Evolutionary conservation across 2,888 invertebrate species (phyloP), one percentile per base, ranked within the genome.

Genomic region (Dryobota labecula): DNA sequence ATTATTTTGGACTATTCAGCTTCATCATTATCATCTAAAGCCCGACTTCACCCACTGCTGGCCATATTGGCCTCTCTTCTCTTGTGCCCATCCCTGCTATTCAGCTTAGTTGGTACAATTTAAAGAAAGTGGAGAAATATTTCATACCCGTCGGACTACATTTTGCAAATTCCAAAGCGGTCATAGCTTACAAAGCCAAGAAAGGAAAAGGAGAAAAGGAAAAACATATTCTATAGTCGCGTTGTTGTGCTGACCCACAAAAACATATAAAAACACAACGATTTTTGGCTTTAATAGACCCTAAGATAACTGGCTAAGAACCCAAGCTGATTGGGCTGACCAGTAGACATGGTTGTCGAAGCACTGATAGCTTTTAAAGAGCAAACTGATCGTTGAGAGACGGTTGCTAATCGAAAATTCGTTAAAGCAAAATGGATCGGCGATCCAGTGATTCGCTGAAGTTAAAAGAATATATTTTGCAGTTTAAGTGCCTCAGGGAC

Each of bases 341-440:
- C 13, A 30, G 11, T 24, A 15, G 41, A 0, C 15, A 30, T 51
- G 9, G 2, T 6, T 11, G 20, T 27, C 20, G 5, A 49, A 49
- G 6, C 20, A 8, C 5, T 53, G 24, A 7, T 13, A 51, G 24
- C 33, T 43, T 53, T 27, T 15, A 33, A 24, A 36, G 24, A 70
- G 69, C 51, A 71, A 53, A 15, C 18, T 36, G 15, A 6, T 18
- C 0, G 15, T 13, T n/a, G 8, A n/a, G 8, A 3, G n/a, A 18
- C 15, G 0, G 27, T 69, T 69, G 43, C 71, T 54, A 43, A 20
- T 30, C 9, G n/a, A 36, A 69, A 54, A 45, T 43, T 18, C 2
- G 15, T 51, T 24, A 24, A 20, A n/a, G 6, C 9, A 51, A 45
- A 3, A 4, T 1, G 4, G 0, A n/a, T 41, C 9, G 38, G 33